Conservation (phyloP, 2,797 vertebrate genomes). For the Peromyscus nudipes region DNA sequence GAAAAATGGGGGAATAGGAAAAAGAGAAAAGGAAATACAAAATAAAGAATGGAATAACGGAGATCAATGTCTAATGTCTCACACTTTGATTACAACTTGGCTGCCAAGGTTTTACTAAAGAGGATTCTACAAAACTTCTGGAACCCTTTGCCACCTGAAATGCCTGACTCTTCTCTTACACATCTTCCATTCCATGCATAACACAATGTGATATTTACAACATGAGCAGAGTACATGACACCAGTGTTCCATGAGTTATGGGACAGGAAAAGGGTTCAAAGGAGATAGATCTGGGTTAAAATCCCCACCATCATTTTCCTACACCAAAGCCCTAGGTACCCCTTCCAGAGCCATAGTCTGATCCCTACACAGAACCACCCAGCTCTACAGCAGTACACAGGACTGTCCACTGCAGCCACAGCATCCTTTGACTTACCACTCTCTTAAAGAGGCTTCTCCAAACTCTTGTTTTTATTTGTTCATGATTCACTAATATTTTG, state of each 20-base stretch:
- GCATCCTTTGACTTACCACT: background rate
- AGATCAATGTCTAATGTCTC: background rate
- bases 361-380: background rate
- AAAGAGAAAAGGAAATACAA: background rate
- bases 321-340: background rate
- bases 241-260: background rate
- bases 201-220: background rate
- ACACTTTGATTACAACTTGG: background rate
- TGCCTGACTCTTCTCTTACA: background rate
- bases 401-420: background rate
- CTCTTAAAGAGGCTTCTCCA: background rate
- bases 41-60: background rate
- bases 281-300: background rate
- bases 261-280: background rate
- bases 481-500: background rate
- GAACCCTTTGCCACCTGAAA: background rate
- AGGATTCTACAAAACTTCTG: background rate
- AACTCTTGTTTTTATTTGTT: background rate
- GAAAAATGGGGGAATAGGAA: background rate
- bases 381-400: background rate
- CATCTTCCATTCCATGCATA: background rate
- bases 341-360: background rate
- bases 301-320: background rate
- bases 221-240: background rate
- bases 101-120: background rate